Evolutionary conservation across 2,113 vertebrate species (phyloP), one percentile per base, ranked within the genome.

Genomic region (Elgaria multicarinata): DNA sequence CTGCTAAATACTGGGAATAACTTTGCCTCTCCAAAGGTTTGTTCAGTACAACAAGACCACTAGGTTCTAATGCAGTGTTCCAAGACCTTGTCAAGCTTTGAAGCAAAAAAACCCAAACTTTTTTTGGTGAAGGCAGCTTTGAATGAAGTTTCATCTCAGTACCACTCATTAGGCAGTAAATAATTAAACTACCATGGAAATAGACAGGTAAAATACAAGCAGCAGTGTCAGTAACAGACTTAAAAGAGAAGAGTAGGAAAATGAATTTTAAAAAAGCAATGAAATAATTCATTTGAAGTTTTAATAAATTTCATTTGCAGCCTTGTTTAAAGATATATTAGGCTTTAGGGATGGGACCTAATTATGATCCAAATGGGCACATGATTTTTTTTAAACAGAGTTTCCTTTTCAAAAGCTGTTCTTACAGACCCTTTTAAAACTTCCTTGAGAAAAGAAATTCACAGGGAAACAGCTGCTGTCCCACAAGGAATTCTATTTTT

Each of bases 251-350:
- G 74, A 94, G 94, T 93, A 92, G 90, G 94, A 91, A 97, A 96
- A 96, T 95, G 95, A 97, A 97, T 96, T 94, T 95, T 92, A 95
- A 96, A 92, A 96, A 95, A 95, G 95, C 94, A 96, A 96, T 96
- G 97, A 97, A 98, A 97, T 97, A 97, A 97, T 97, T 97, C 95
- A 97, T 97, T 97, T 97, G 96, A 97, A 97, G 97, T 95, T 96
- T 96, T 97, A 97, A 97, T 97, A 97, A 97, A 97, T 97, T 97
- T 96, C 96, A 97, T 96, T 96, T 96, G 94, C 95, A 93, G 96
- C 91, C 97, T 96, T 97, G 94, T 97, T 98, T 97, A 98, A 97
- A 97, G 97, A 97, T 97, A 96, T 97, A 97, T 98, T 96, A 97
- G 96, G 95, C 97, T 97, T 97, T 92, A 90, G 96, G 97, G 97